phyloP scores from a whole-genome alignment of 2,113 vertebrate species.

The Hymenochirus boettgeri region DNA sequence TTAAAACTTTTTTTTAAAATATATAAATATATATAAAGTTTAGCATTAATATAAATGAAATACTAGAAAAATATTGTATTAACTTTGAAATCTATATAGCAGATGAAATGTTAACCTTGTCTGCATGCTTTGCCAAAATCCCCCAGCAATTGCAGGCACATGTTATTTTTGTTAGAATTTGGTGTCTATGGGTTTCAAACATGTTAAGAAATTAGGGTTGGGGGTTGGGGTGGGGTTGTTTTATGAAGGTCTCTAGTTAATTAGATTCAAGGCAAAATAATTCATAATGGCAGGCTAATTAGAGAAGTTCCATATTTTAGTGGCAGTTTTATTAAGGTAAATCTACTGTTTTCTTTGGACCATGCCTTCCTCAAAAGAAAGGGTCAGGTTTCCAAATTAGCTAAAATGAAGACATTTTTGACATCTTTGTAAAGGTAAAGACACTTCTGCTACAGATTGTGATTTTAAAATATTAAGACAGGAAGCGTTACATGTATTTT shows the following conservation, averaged over 20 bases:
- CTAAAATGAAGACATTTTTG: conserved; percentile 67
- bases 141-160: conserved; percentile 32
- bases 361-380: conserved; percentile 50
- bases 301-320: conserved; percentile 52
- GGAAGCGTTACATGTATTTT: conserved; percentile 38
- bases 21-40: conserved; percentile 24
- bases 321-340: conserved; percentile 60
- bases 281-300: conserved; percentile 45
- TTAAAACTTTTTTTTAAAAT: conserved; percentile 17
- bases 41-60: conserved; percentile 28
- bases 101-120: conserved; percentile 35
- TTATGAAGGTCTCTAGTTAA: conserved; percentile 49
- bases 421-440: conserved; percentile 59
- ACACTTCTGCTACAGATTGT: conserved; percentile 57
- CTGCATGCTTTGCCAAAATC: conserved; percentile 17
- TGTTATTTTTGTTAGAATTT: conserved; percentile 43
- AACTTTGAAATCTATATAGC: conserved; percentile 24
- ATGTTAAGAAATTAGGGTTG: conserved; percentile 28
- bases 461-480: conserved; percentile 64
- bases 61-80: conserved; percentile 34
- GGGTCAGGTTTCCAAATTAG: conserved; percentile 66
- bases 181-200: conserved; percentile 38
- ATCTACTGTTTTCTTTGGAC: conserved; percentile 69
- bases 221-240: conserved; percentile 36
- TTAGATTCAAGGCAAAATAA: conserved; percentile 32